Percentiles rank a stretch among this genome's conserved stretches.
These are phyloP conservation scores for Dipodomys spectabilis DNA, from an alignment of 2,113 vertebrate genomes.

Conservation along the genomic window DNA sequence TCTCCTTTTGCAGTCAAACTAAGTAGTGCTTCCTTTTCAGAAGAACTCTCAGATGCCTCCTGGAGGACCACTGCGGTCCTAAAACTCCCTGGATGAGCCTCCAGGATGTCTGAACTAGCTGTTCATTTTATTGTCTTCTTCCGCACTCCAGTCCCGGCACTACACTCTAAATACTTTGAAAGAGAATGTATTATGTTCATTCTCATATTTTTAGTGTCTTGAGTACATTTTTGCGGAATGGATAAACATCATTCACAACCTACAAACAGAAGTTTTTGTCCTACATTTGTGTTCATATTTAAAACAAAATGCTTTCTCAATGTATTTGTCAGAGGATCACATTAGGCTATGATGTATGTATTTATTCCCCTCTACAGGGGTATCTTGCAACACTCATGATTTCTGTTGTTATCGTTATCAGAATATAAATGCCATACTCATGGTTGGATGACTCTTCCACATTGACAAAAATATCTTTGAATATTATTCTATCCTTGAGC, in stretches of 20 bases:
- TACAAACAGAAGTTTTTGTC: background rate
- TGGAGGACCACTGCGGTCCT: background rate
- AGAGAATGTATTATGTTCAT: constrained; percentile 38
- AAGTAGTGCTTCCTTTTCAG: background rate
- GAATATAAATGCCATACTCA: constrained; percentile 10
- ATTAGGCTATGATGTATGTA: background rate
- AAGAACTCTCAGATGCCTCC: constrained; percentile 39
- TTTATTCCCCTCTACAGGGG: constrained; percentile 13
- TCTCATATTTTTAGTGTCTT: background rate
- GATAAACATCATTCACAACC: constrained; percentile 50
- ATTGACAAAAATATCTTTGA: background rate
- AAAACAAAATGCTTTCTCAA: constrained; percentile 35
- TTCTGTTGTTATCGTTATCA: constrained; percentile 31
- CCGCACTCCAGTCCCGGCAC: background rate
- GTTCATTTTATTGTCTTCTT: background rate
- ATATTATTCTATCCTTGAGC: background rate
- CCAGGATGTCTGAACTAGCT: background rate
- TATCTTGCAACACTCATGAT: constrained; percentile 10
- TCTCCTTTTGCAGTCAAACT: background rate
- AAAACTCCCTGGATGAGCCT: background rate
- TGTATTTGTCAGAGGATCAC: constrained; percentile 38
- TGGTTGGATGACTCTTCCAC: background rate
- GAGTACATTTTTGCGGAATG: constrained; percentile 47
- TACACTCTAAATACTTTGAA: constrained; percentile 51
- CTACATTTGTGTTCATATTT: constrained; percentile 33